A percentile compares a stretch with the other conserved stretches of the same genome.
These are phyloP conservation scores for Sisor rabdophorus DNA, from an alignment of 2,113 vertebrate genomes.

Conservation along the genomic window DNA sequence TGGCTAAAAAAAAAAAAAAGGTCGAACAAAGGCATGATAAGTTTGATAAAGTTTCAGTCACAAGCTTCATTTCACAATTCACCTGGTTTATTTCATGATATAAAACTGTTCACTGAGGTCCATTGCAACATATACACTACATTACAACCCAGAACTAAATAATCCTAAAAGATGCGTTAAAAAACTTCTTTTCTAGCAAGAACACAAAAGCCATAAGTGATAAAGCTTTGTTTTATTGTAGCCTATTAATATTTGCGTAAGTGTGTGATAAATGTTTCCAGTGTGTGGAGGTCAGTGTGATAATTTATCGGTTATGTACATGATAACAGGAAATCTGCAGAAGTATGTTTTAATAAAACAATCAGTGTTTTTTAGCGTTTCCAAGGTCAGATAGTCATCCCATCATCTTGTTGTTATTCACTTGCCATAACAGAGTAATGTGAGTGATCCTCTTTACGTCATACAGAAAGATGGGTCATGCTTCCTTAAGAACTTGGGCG, in stretches of 20 bases:
- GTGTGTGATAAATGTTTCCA: not conserved
- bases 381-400: constrained; percentile 16
- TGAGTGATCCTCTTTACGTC: not conserved
- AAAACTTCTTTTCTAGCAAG: not conserved
- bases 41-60: not conserved
- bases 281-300: not conserved
- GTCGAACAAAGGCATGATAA: not conserved
- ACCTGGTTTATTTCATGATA: not conserved
- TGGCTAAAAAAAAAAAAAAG: too few relatives aligned
- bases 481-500: constrained; percentile 50
- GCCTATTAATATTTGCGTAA: not conserved
- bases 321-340: not conserved
- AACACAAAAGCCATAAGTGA: not conserved
- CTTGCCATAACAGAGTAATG: not conserved
- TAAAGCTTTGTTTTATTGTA: not conserved
- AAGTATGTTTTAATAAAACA: constrained; percentile 23
- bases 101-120: not conserved
- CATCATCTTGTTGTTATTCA: not conserved
- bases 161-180: not conserved
- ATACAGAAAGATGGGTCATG: constrained; percentile 13
- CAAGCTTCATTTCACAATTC: not conserved
- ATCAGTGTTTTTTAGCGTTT: constrained; percentile 14
- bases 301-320: not conserved
- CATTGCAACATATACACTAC: not conserved
- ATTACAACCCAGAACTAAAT: not conserved